Conservation (phyloP, 2,113 vertebrate species). For the Suricata suricatta region DNA sequence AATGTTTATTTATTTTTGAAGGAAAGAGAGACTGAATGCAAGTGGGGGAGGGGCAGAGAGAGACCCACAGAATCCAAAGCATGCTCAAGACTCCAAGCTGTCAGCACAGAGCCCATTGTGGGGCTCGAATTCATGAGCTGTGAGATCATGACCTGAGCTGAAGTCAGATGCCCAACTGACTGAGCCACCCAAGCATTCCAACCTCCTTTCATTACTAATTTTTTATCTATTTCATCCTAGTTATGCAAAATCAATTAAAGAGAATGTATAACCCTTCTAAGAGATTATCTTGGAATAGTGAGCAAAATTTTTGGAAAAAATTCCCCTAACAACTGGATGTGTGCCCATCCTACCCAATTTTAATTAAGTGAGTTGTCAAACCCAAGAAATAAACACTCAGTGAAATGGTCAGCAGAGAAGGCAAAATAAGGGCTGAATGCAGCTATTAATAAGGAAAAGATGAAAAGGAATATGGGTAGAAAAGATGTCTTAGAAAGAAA, state of each 20-base stretch:
- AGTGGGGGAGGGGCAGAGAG: no score
- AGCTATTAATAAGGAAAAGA: not conserved
- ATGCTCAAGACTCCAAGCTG: no score
- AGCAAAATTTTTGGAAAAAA: not conserved
- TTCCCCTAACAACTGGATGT: not conserved
- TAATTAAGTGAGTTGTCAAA: slow-evolving; percentile 9
- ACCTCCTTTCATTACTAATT: not conserved
- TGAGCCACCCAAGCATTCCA: no score
- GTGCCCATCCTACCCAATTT: not conserved
- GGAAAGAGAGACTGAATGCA: no score
- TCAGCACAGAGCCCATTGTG: no score
- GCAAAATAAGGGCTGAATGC: not conserved
- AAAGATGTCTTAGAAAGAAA: not conserved
- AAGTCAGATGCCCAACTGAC: no score
- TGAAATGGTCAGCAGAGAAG: not conserved
- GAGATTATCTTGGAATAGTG: not conserved
- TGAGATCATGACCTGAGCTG: no score
- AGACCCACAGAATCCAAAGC: no score
- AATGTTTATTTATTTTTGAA: no score
- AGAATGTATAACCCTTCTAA: not conserved
- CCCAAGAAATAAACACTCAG: not conserved
- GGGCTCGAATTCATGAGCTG: no score
- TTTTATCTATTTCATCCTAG: not conserved
- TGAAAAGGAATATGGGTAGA: not conserved
- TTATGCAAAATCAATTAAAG: not conserved